Evolutionary conservation across 2,113 vertebrate species (phyloP), one percentile per base, ranked within the genome.

Genomic region (Anthoscopus minutus): DNA sequence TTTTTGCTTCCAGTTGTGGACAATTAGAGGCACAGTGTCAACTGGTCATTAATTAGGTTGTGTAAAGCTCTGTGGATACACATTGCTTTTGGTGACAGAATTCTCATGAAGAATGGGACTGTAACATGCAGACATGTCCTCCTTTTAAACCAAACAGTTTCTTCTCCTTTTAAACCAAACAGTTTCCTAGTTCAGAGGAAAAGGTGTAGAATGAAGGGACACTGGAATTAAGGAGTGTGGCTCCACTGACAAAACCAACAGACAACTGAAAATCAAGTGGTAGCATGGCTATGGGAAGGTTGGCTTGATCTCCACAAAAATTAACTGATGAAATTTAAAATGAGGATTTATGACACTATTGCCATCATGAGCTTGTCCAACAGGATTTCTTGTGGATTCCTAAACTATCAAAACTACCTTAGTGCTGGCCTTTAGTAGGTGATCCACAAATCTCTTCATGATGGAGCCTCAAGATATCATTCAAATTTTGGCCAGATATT

Each of bases 1-100:
- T 83, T 86, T 95, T 87, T 94, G 48, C 70, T 92, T 94, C 82
- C 82, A 92, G 69, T 84, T 76, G 70, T 8, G 53, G 77, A 85
- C 69, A 93, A 79, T 93, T 50, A 91, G 56, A 88, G 83, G 74
- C 42, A 91, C 47, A 35, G 74, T 64, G 70, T 94, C 92, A 97
- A 85, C 50, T 76, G 77, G 70, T 53, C 83, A 71, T 86, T 93
- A 78, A 70, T 84, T 74, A 93, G 44, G 48, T 81, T 81, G 24
- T 81, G 40, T 42, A 57, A 92, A 94, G 73, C 24, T 86, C 38
- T 94, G 58, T 64, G 40, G 74, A 62, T 56, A 73, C 62, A 62
- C 18, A 62, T 7, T 54, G n/a, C 6, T 79, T 86, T 37, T 61
- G 61, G 15, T 72, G 77, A 82, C 74, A 72, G 87, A 73, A 31